Percentiles rank a stretch among this genome's conserved stretches.
These are phyloP conservation scores for Corythornis madagascariensis DNA, from an alignment of 2,113 vertebrate genomes.

Conservation along the genomic window DNA sequence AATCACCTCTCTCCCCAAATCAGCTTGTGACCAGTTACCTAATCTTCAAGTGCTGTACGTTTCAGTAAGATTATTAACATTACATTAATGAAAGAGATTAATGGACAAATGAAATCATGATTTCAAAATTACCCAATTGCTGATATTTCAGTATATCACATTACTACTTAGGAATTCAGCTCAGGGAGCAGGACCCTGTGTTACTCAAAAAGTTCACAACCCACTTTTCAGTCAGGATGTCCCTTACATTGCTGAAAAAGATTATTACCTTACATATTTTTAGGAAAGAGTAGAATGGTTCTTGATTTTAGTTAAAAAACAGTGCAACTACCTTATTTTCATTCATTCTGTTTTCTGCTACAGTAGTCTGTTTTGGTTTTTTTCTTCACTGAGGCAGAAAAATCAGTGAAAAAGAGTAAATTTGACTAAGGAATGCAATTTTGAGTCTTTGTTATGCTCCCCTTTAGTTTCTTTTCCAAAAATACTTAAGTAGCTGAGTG, in stretches of 20 bases:
- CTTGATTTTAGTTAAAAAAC: not conserved
- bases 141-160: not conserved
- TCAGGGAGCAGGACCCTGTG: not conserved
- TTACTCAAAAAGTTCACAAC: not conserved
- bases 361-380: not conserved
- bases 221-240: not conserved
- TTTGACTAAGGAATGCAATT: not conserved
- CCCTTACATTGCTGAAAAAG: not conserved
- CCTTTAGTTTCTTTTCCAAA: not conserved
- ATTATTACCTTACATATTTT: not conserved
- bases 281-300: not conserved
- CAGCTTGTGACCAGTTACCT: slow-evolving; percentile 87
- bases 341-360: not conserved
- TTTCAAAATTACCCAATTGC: not conserved
- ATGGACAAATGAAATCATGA: not conserved
- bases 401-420: not conserved
- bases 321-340: not conserved
- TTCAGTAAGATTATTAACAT: slow-evolving; percentile 56
- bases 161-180: slow-evolving; percentile 3
- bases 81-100: slow-evolving; percentile 14
- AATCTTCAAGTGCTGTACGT: slow-evolving; percentile 93
- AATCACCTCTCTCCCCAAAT: slow-evolving; percentile 85
- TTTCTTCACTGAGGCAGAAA: not conserved
- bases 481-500: not conserved
- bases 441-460: not conserved